phyloP scores from a whole-genome alignment of 1,140 invertebrate species.

The Aculops lycopersici region DNA sequence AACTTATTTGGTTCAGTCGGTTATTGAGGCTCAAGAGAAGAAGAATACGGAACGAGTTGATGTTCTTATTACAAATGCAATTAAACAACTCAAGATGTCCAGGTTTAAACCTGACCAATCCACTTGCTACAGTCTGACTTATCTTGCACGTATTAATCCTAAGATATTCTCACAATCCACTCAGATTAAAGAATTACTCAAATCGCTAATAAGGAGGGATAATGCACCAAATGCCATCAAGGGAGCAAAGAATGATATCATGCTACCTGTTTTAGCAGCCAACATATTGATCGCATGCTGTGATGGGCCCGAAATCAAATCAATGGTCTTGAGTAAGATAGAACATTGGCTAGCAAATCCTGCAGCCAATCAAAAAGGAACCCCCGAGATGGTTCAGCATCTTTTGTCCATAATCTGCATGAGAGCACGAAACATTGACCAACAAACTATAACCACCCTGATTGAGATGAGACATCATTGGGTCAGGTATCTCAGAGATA shows the following conservation, averaged over 20 bases:
- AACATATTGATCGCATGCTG: neutral
- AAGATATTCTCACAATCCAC: neutral
- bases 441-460: too few relatives aligned
- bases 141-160: neutral
- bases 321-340: too few relatives aligned
- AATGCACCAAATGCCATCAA: neutral
- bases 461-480: too few relatives aligned
- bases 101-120: neutral
- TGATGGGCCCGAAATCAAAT: too few relatives aligned
- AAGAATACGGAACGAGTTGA: neutral
- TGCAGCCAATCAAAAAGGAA: too few relatives aligned
- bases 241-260: too few relatives aligned
- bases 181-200: neutral
- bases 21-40: neutral
- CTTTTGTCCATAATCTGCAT: too few relatives aligned
- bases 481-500: too few relatives aligned
- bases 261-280: neutral
- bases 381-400: too few relatives aligned
- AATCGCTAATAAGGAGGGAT: neutral
- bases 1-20: neutral
- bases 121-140: neutral
- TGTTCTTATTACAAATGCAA: neutral
- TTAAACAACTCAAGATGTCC: neutral
- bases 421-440: too few relatives aligned
- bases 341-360: too few relatives aligned